phyloP scores from a whole-genome alignment of 2,113 vertebrate genomes.

The Xerus inauris region DNA sequence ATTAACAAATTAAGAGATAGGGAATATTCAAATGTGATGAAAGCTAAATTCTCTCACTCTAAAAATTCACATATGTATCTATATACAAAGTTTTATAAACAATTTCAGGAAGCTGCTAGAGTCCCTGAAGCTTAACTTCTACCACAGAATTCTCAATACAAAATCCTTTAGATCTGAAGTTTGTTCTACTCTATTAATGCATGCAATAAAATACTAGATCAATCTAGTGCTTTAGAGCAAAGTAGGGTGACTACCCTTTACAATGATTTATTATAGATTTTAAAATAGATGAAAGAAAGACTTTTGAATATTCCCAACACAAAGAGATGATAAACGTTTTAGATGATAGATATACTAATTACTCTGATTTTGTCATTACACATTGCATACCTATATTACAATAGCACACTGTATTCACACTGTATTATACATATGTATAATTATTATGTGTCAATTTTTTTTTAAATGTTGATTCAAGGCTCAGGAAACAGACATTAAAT shows the following conservation, averaged over 20 bases:
- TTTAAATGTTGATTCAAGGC: not conserved
- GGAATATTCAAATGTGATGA: not conserved
- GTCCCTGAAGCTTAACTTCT: not conserved
- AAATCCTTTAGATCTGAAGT: not conserved
- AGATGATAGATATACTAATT: not conserved
- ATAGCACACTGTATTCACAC: not conserved
- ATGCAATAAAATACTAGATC: not conserved
- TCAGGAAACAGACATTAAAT: not conserved
- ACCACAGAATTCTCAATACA: conserved; percentile 11
- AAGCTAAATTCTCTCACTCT: not conserved
- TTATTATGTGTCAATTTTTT: not conserved
- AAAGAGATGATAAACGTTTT: not conserved
- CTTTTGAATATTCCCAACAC: not conserved
- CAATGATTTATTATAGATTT: not conserved
- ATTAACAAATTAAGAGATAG: conserved; percentile 13
- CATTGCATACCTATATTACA: not conserved
- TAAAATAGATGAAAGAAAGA: not conserved
- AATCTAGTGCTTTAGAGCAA: not conserved
- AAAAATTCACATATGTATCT: not conserved
- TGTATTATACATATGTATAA: not conserved
- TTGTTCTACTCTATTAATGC: not conserved
- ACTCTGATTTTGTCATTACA: no score
- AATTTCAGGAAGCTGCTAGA: not conserved
- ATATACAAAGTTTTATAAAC: not conserved
- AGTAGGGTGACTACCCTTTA: not conserved